Conservation (phyloP, 2,888 invertebrate species). For the Acronicta leporina region DNA sequence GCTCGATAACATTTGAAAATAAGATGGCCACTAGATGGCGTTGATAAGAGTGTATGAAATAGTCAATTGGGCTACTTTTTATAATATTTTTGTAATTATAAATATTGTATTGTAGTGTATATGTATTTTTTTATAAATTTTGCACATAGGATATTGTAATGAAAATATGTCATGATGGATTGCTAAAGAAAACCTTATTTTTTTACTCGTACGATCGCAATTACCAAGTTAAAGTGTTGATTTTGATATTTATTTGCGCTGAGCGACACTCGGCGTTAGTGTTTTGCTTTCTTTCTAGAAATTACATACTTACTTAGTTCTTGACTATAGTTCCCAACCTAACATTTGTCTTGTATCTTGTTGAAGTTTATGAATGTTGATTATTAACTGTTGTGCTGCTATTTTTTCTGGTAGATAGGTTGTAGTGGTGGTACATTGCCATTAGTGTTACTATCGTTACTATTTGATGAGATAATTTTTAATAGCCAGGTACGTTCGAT, state of each 20-base stretch:
- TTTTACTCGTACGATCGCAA: neutral
- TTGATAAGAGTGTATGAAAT: neutral
- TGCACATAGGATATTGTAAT: neutral
- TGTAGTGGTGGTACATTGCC: neutral
- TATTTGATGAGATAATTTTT: constrained; percentile 23
- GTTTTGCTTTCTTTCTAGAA: constrained; percentile 39
- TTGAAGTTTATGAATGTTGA: neutral
- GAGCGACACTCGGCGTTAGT: neutral
- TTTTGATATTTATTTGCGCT: constrained; percentile 20
- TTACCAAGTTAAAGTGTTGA: constrained; percentile 2
- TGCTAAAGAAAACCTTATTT: neutral
- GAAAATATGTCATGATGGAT: neutral
- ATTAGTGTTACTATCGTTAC: neutral
- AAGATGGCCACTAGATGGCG: constrained; percentile 52
- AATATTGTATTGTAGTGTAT: too few relatives aligned
- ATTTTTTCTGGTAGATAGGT: neutral
- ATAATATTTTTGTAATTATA: neutral
- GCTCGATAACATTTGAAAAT: neutral
- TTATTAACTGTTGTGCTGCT: neutral
- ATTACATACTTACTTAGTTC: constrained; percentile 31
- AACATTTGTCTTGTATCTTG: neutral
- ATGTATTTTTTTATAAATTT: neutral
- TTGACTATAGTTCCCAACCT: neutral
- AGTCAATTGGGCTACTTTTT: constrained; percentile 35
- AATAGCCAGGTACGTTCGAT: constrained; percentile 27